Base-by-base conservation (phyloP, 2,888 invertebrate genomes). In the Formica aserva region DNA sequence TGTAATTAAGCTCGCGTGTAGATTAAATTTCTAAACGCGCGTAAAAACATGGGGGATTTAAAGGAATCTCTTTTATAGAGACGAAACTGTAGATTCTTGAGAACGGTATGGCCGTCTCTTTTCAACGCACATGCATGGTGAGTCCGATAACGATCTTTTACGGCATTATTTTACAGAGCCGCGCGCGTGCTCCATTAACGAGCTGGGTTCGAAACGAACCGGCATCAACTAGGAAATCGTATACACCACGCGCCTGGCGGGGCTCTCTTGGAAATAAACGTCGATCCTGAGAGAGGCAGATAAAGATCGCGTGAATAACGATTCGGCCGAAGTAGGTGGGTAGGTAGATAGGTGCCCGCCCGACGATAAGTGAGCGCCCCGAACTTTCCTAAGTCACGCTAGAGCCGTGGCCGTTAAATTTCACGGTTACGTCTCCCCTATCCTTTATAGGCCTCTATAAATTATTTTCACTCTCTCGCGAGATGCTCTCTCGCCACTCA, bases 181-280 rank as follows among this genome's bases (percentile, higher is more conserved):
- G 62, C 41, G 52, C 72, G 57, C 48, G 72, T 45, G 66, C 52
- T 55, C 52, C 63, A 65, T 88, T 86, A 75, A 62, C 86, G 72
- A 65, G 60, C 35, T 74, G 69, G 29, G 60, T 83, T 83, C 52
- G 71, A 69, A 71, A 45, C 69, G 18, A 62, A 52, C 48, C 48
- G n/a, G 38, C 29, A 45, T 38, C 82, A 48, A 32, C 38, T 75
- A 75, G 81, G 86, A 85, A 87, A 86, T 86, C 66, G 83, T 76
- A 72, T 5, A 72, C 65, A 48, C 72, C 84, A 75, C 62, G 48
- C 67, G 52, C 18, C 78, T 78, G 67, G 72, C 45, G 78, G 32
- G 32, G 18, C 72, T 77, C 84, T 80, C 83, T n/a, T 81, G 85
- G 84, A 89, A 89, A 89, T 89, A 88, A 89, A 88, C 88, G 85